phyloP scores from a whole-genome alignment of 2,113 vertebrate genomes.

The Corynorhinus townsendii region DNA sequence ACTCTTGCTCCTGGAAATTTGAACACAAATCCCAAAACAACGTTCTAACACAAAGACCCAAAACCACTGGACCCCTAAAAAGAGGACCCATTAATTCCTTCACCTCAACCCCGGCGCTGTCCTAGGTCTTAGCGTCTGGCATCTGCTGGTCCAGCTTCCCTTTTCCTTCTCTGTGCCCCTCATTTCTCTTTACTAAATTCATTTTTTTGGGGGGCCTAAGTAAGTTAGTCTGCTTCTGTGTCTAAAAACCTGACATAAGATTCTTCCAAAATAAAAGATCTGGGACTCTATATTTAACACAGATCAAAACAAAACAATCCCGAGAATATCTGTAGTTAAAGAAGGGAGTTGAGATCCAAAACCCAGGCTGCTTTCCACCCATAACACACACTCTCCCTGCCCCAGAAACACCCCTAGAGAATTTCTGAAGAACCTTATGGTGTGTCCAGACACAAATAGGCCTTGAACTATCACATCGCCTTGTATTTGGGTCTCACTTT shows the following conservation, averaged over 20 bases:
- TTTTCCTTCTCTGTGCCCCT: background rate
- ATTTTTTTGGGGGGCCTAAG: background rate
- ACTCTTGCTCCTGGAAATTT: background rate
- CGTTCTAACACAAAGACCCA: background rate
- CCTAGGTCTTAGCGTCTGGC: background rate
- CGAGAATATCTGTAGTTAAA: background rate
- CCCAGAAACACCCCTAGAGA: background rate
- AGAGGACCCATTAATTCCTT: no score
- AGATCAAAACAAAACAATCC: background rate
- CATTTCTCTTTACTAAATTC: background rate
- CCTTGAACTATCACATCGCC: background rate
- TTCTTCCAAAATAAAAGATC: background rate
- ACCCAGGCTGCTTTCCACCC: background rate
- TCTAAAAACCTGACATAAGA: background rate
- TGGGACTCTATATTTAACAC: background rate
- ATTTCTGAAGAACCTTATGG: background rate
- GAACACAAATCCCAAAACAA: background rate
- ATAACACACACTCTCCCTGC: background rate
- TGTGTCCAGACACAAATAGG: background rate
- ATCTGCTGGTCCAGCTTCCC: background rate
- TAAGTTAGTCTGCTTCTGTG: background rate
- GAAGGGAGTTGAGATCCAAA: background rate
- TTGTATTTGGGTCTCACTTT: background rate
- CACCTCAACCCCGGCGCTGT: background rate
- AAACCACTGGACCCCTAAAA: background rate